Evolutionary conservation across 1,140 invertebrate species (phyloP).

Genomic region (Dinoponera quadriceps): DNA sequence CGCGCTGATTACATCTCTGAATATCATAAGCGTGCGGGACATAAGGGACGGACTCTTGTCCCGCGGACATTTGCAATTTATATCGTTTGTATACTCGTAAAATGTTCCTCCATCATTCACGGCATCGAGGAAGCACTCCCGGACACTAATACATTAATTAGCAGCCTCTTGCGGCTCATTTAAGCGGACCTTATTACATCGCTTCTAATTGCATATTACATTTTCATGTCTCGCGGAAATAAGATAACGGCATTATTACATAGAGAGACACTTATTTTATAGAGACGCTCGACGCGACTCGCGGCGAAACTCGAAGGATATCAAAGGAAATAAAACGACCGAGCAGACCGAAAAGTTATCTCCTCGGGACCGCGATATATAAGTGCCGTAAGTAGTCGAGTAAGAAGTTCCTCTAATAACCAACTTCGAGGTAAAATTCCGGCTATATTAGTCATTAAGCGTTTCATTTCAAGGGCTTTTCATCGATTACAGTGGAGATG

Average conservation of each 20-base stretch:
- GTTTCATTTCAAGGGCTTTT: slow-evolving; percentile 14
- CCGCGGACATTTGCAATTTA: not conserved
- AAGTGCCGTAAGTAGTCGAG: slow-evolving; percentile 19
- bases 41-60: not conserved
- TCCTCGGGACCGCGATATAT: slow-evolving; percentile 11
- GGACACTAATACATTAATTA: not conserved
- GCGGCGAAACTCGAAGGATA: not conserved
- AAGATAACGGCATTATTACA: not conserved
- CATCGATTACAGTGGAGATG: not conserved
- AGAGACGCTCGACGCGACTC: not conserved
- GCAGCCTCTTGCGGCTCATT: not conserved
- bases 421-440: slow-evolving; percentile 24
- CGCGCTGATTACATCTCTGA: not conserved
- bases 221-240: not conserved
- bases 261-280: no score
- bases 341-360: slow-evolving; percentile 19
- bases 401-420: slow-evolving; percentile 39
- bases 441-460: slow-evolving; percentile 28
- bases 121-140: no score
- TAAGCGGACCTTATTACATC: not conserved
- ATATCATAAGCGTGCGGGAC: not conserved
- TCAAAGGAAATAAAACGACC: slow-evolving; percentile 32
- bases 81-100: not conserved
- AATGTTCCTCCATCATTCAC: not conserved
- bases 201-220: slow-evolving; percentile 10